A percentile compares a stretch with the other conserved stretches of the same genome.
Conservation (phyloP, 2,888 invertebrate species). For the Agonopterix alstromeriana region DNA sequence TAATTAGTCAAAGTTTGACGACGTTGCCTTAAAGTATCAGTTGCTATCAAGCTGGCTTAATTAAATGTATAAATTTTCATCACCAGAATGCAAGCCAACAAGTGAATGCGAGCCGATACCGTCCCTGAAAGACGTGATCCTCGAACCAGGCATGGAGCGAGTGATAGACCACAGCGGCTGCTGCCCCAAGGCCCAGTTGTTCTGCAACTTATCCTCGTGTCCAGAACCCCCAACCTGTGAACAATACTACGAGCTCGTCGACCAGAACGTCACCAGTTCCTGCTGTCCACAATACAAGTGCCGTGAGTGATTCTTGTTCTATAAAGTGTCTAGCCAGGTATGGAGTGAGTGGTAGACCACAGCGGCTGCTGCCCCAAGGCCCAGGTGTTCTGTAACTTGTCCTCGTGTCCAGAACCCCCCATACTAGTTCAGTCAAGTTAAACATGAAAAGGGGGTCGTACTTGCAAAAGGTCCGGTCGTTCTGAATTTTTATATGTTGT, state of each 20-base stretch:
- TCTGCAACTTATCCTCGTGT: constrained; percentile 80
- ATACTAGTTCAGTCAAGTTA: no score
- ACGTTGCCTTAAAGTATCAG: no score
- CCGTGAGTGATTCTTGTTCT: constrained; percentile 49
- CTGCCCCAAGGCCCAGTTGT: constrained; percentile 78
- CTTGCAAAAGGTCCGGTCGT: no score
- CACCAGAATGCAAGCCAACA: constrained; percentile 82
- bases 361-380: constrained; percentile 83
- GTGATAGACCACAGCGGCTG: constrained; percentile 76
- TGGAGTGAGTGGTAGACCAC: constrained; percentile 59
- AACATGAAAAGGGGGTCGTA: no score
- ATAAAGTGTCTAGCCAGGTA: constrained; percentile 64
- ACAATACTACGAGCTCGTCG: constrained; percentile 68
- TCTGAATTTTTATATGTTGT: no score
- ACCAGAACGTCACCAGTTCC: constrained; percentile 39
- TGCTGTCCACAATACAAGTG: constrained; percentile 84
- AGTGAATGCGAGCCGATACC: constrained; percentile 80
- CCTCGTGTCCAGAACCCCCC: constrained; percentile 79
- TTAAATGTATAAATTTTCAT: background rate
- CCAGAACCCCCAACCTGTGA: constrained; percentile 78
- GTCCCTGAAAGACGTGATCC: constrained; percentile 48
- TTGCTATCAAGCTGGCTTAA: no score
- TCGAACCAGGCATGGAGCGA: constrained; percentile 80
- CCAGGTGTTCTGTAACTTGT: constrained; percentile 77
- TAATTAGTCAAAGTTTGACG: no score